A percentile compares a stretch with the other conserved stretches of the same genome.
Evolutionary conservation across 2,113 vertebrate genomes (phyloP).

Genomic region (Aphyosemion australe): DNA sequence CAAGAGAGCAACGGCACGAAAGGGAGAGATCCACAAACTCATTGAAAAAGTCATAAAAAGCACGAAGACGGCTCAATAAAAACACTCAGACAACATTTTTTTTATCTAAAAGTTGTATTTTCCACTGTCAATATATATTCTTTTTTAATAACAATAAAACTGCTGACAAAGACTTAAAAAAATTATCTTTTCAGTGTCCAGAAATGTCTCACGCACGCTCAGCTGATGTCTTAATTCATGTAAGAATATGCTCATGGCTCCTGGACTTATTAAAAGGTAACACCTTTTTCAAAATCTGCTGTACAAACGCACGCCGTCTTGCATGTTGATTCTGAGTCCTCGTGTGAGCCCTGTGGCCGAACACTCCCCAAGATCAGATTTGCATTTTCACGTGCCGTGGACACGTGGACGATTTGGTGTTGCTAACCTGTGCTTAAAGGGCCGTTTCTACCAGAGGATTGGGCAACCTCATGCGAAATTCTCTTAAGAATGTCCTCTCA

Average conservation of each 20-base stretch:
- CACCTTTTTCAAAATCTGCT: constrained; percentile 74
- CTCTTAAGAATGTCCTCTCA: constrained; percentile 58
- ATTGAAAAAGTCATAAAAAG: constrained; percentile 87
- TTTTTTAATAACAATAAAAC: constrained; percentile 86
- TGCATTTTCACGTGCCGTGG: constrained; percentile 67
- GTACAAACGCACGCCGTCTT: constrained; percentile 75
- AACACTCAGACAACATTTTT: constrained; percentile 48
- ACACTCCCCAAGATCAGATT: constrained; percentile 65
- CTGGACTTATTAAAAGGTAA: constrained; percentile 75
- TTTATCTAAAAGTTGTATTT: constrained; percentile 86
- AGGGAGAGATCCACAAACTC: constrained; percentile 89
- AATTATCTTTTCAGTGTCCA: constrained; percentile 77
- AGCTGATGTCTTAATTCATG: constrained; percentile 44
- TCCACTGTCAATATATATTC: constrained; percentile 86
- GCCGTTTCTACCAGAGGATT: constrained; percentile 61
- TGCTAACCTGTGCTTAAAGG: constrained; percentile 62
- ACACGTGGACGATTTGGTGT: constrained; percentile 67
- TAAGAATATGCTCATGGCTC: constrained; percentile 76
- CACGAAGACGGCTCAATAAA: constrained; percentile 79
- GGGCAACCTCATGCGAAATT: constrained; percentile 48
- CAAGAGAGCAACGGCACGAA: constrained; percentile 84
- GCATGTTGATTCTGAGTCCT: constrained; percentile 71
- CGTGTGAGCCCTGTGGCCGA: constrained; percentile 55
- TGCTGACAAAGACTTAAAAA: constrained; percentile 85
- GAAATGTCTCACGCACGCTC: constrained; percentile 71